Base-by-base conservation (phyloP, 2,888 invertebrate species). In the Linhomoeus sp. region DNA sequence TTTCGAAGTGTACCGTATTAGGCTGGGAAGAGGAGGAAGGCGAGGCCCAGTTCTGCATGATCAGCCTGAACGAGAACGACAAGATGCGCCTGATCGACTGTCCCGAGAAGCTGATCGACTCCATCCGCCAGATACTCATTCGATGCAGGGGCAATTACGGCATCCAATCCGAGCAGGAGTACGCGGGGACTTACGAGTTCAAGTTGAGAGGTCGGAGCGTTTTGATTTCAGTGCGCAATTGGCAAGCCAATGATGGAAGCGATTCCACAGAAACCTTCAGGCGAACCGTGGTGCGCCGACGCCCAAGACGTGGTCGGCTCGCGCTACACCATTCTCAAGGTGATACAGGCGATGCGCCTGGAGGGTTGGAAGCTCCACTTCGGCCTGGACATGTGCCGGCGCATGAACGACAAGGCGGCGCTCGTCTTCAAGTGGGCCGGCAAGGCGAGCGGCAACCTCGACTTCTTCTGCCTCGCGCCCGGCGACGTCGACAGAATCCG, bases 361-460 rank as follows among this genome's bases (percentile, higher is more conserved):
- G 14, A 25, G 3, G 41, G 41, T 26, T 41, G 41, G 41, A 9
- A 25, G 3, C 12, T 40, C 29, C 29, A 29, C 29, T 29, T 5
- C 29, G 29, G 7, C 7, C 29, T 47, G 19, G 47, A 47, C 38
- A 47, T 43, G 47, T 43, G 42, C 23, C 38, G 47, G 19, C 33
- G 35, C 9, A 23, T 47, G 43, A 47, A 47, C 43, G 43, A 43
- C 43, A 47, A 47, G 36, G 47, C 37, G 37, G 47, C 41, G 12
- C 33, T 47, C 36, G 3, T 47, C 17, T 22, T 47, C 15, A 9
- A 29, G 17, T 17, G n/a, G 23, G 24, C 23, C 3, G 7, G 15
- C 29, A 29, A 29, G 29, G 29, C 29, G 29, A 5, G 29, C 29
- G 12, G 12, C 5, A 12, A 29, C 7, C 7, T 12, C 29, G 29